Evolutionary conservation across 2,888 invertebrate genomes (phyloP), one percentile per base, ranked within the genome.

Genomic region (Drosophila basisetae): DNA sequence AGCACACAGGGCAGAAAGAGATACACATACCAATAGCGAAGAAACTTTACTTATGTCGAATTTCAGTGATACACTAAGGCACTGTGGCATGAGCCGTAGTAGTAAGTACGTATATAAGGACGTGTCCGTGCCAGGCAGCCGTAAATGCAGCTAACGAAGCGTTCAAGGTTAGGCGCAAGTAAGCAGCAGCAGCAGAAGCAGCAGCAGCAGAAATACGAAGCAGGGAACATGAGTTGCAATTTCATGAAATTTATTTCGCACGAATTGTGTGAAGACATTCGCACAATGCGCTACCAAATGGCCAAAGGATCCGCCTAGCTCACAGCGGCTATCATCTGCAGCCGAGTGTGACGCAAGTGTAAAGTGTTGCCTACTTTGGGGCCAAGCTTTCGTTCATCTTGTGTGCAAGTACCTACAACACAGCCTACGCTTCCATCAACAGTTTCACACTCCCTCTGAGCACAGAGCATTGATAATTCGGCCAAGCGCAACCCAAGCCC

Each of bases 61-160:
- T 62, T 58, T 37, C 59, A 53, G 52, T 39, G 53, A 64, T 62
- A 70, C 66, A 22, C 33, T 35, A 56, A 64, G 65, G 65, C 64
- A 49, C 30, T 37, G 62, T 68, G 61, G 33, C 37, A 41, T 47
- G 13, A 63, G 78, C 55, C 30, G 58, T n/a, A 16, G n/a, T 28
- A 6, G 25, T 7, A n/a, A 22, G 18, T 35, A 25, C 9, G 47
- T 47, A 25, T 2, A 22, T 25, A 18, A 13, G 61, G 56, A 69
- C 75, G 62, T 62, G 53, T 58, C 43, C 64, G 50, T 39, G 59
- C 54, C 67, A 61, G 61, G 70, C 80, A 59, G 70, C 67, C 64
- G 60, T 83, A 83, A 88, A 85, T 83, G 84, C 86, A 86, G 86
- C 59, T 84, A 84, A 89, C 84, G 89, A 89, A 85, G 86, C 84